Percentiles rank a stretch among this genome's conserved stretches.
Conservation (phyloP, 1,140 invertebrate species). For the Melipona quadrifasciata region DNA sequence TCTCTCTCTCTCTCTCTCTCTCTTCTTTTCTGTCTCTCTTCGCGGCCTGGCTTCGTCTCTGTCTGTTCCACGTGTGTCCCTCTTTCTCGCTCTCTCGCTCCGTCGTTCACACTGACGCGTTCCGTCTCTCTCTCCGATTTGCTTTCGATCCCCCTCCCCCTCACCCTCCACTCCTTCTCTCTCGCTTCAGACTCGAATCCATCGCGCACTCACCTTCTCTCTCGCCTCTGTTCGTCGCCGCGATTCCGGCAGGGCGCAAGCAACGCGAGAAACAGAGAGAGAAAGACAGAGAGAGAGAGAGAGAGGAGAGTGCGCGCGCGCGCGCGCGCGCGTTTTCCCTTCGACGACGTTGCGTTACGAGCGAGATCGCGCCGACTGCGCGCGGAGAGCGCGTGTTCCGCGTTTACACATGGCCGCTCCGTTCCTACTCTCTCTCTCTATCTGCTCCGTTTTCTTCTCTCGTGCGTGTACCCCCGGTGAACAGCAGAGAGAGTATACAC, state of each 20-base stretch:
- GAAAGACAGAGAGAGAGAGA: slow-evolving; percentile 52
- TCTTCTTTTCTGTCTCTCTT: background rate
- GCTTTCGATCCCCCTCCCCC: background rate
- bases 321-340: slow-evolving; percentile 51
- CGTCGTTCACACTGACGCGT: slow-evolving; percentile 6
- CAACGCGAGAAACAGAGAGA: slow-evolving; percentile 47
- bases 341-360: slow-evolving; percentile 61
- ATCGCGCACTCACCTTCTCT: slow-evolving; percentile 40
- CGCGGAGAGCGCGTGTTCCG: slow-evolving; percentile 61
- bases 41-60: background rate
- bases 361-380: slow-evolving; percentile 56
- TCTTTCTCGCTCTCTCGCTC: background rate
- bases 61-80: background rate
- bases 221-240: slow-evolving; percentile 57
- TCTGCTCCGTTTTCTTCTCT: slow-evolving; percentile 25
- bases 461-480: slow-evolving; percentile 11
- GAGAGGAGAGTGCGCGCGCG: slow-evolving; percentile 46
- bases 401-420: slow-evolving; percentile 37
- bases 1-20: too few species aligned
- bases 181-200: slow-evolving; percentile 1
- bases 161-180: background rate
- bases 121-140: background rate
- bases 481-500: background rate
- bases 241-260: slow-evolving; percentile 60
- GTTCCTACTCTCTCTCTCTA: background rate